Evolutionary conservation across 2,113 vertebrate genomes (phyloP).

Genomic region (Synchiropus splendidus): DNA sequence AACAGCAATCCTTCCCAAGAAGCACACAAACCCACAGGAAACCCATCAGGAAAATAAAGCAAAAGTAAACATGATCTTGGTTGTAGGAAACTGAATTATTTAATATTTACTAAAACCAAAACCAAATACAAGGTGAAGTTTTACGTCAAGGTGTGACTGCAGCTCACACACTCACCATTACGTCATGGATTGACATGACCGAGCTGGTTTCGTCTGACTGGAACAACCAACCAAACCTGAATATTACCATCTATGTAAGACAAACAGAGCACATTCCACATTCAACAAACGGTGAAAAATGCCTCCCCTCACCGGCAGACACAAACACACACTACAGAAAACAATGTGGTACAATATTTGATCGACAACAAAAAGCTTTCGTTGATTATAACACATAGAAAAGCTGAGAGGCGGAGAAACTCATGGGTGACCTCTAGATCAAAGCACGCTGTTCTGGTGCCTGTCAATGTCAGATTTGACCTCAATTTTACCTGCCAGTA

Average conservation of each 20-base stretch:
- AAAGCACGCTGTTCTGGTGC: not conserved
- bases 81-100: too few relatives aligned
- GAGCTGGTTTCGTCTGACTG: constrained; percentile 65
- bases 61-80: too few relatives aligned
- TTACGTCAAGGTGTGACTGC: constrained; percentile 24
- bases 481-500: not conserved
- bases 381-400: too few relatives aligned
- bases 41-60: too few relatives aligned
- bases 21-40: too few relatives aligned
- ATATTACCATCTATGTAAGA: constrained; percentile 26
- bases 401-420: too few relatives aligned
- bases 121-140: constrained; percentile 10
- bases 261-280: constrained; percentile 54
- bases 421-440: too few relatives aligned
- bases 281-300: constrained; percentile 24
- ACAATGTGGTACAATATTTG: not conserved
- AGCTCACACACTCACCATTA: constrained; percentile 13
- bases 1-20: too few relatives aligned
- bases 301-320: not conserved
- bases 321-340: not conserved
- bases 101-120: too few relatives aligned
- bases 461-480: constrained; percentile 4
- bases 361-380: too few relatives aligned
- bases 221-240: constrained; percentile 63
- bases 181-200: constrained; percentile 28